Base-by-base conservation (phyloP, 2,797 vertebrate species). In the Jordanella pulchra region DNA sequence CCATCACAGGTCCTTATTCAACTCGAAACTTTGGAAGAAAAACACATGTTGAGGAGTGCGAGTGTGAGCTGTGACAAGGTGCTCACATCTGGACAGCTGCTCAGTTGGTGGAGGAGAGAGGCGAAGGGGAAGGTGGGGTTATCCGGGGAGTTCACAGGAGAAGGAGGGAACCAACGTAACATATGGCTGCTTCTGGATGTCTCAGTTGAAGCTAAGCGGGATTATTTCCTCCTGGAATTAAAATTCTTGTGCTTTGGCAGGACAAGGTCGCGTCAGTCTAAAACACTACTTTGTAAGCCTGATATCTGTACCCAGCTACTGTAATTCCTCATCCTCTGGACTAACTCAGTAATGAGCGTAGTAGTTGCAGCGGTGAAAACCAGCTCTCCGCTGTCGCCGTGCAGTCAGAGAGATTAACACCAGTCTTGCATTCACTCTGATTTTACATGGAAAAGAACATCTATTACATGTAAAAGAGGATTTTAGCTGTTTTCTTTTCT, bases 31-130 rank as follows among this genome's bases (percentile, higher is more conserved):
- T 66, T 72, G 60, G 78, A 83, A 84, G 84, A 80, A 89, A 92
- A 89, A 75, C 81, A 85, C 85, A 89, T 81, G 75, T 78, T 69
- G 39, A 83, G 54, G 72, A 83, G 86, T 78, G 82, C 68, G 72
- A 84, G 72, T 2, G 61, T 73, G 84, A 87, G 84, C 81, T 91
- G 89, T 89, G 88, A 87, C 73, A 86, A 78, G 75, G 83, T 86
- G 77, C 82, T 87, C 87, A 76, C 84, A 87, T 88, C 75, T 86
- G 83, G 65, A 65, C 83, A 85, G 81, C 88, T 79, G 79, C 75
- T 85, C 83, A 67, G 80, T 78, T 80, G 82, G 67, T 63, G 0
- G 23, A 51, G 35, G 32, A 60, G 54, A 3, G 63, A 64, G 1
- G 23, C n/a, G 32, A 42, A 50, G 42, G 1, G 17, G 51, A 14